Evolutionary conservation across 2,113 vertebrate genomes (phyloP).

Genomic region (Mormoops blainvillei): DNA sequence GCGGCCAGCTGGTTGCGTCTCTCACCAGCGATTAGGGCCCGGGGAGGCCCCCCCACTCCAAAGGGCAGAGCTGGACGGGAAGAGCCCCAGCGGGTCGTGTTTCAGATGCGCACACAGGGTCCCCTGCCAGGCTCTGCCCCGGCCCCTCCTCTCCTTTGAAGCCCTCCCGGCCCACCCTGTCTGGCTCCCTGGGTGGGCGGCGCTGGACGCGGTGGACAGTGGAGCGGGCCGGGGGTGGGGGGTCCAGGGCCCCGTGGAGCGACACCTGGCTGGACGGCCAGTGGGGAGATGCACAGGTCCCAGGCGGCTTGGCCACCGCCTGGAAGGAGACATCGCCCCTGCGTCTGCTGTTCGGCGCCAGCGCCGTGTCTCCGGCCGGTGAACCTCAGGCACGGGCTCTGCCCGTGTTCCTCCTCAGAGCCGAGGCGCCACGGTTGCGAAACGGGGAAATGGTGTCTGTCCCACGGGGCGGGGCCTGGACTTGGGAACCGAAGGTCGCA

Average conservation of each 20-base stretch:
- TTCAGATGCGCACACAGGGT: neutral
- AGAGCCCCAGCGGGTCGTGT: rapidly evolving
- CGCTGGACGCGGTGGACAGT: neutral
- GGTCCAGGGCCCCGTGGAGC: neutral
- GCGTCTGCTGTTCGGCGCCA: neutral
- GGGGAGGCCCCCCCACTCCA: neutral
- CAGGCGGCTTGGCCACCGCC: neutral
- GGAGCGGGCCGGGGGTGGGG: neutral
- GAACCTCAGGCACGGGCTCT: neutral
- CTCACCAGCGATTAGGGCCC: neutral
- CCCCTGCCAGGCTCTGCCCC: neutral
- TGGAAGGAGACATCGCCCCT: rapidly evolving
- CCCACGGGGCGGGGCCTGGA: rapidly evolving
- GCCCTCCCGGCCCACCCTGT: neutral
- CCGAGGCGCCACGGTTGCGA: rapidly evolving
- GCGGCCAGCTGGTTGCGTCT: neutral
- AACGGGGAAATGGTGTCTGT: rapidly evolving
- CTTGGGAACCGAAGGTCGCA: neutral
- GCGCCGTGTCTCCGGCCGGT: neutral
- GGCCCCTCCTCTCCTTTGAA: too few relatives aligned
- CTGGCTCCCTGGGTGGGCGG: neutral
- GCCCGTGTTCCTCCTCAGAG: neutral
- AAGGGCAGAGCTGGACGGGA: neutral
- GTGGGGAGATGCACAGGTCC: neutral
- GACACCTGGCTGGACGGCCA: rapidly evolving